A percentile compares a stretch with the other conserved stretches of the same genome.
These are phyloP conservation scores for Zele albiditarsus DNA, from an alignment of 2,888 invertebrate species.

Conservation along the genomic window DNA sequence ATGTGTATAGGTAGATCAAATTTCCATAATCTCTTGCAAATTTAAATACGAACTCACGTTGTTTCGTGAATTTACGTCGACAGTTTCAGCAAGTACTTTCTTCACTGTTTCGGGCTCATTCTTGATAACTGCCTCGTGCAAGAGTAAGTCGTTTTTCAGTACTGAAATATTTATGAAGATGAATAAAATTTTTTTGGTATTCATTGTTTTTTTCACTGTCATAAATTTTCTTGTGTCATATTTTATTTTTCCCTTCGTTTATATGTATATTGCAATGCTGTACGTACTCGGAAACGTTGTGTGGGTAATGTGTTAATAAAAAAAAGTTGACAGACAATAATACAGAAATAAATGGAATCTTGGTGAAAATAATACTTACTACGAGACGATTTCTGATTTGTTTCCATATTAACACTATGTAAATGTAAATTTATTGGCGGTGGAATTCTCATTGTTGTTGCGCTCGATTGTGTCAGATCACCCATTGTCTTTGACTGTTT, in stretches of 20 bases:
- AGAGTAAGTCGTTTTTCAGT: constrained; percentile 80
- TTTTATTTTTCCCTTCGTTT: background rate
- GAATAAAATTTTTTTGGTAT: background rate
- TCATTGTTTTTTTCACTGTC: background rate
- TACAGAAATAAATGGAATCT: background rate
- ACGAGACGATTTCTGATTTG: constrained; percentile 66
- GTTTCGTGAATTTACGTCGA: constrained; percentile 83
- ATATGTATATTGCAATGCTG: background rate
- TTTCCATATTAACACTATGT: constrained; percentile 61
- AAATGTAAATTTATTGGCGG: constrained; percentile 62
- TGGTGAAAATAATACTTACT: constrained; percentile 57
- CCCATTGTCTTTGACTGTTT: constrained; percentile 52
- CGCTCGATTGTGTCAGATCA: constrained; percentile 58
- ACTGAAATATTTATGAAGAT: constrained; percentile 57
- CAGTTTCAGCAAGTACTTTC: constrained; percentile 78
- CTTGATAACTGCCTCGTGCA: constrained; percentile 84
- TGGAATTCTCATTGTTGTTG: constrained; percentile 59
- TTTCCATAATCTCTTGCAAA: background rate
- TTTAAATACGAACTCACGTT: constrained; percentile 76
- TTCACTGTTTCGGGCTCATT: constrained; percentile 81
- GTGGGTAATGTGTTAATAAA: constrained; percentile 11
- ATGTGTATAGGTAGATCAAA: background rate
- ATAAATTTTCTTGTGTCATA: background rate
- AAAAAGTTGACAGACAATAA: background rate
- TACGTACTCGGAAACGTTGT: constrained; percentile 27